Evolutionary conservation across 2,113 vertebrate genomes (phyloP).

Genomic region (Naja naja): DNA sequence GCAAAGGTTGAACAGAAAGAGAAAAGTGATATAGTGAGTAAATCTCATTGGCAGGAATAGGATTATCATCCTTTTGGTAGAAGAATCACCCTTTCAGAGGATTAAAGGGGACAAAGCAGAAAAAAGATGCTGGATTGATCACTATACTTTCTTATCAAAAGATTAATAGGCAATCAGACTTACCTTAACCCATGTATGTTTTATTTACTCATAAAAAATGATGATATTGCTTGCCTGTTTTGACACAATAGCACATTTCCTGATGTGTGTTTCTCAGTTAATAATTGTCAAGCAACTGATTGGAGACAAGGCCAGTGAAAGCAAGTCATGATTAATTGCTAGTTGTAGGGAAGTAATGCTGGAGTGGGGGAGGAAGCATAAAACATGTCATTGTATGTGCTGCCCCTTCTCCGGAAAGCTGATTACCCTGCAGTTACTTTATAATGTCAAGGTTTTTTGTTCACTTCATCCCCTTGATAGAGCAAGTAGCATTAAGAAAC

Average conservation of each 20-base stretch:
- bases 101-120: background rate
- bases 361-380: background rate
- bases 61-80: background rate
- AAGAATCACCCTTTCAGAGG: constrained; percentile 1
- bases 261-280: constrained; percentile 10
- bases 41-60: background rate
- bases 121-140: background rate
- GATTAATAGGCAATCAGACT: constrained; percentile 30
- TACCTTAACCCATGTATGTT: constrained; percentile 14
- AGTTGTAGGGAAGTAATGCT: background rate
- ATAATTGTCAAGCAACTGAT: constrained; percentile 27
- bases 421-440: background rate
- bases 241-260: constrained; percentile 20
- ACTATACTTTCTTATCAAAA: background rate
- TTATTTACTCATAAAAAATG: constrained; percentile 22
- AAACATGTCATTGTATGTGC: background rate
- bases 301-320: constrained; percentile 9
- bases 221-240: constrained; percentile 16
- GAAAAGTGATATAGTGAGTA: background rate
- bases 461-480: background rate
- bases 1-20: background rate
- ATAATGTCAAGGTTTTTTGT: background rate
- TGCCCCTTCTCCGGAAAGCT: background rate
- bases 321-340: constrained; percentile 20
- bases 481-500: background rate